These are phyloP conservation scores for Heliconius hortense DNA, from an alignment of 2,888 invertebrate genomes.

Conservation along the genomic window DNA sequence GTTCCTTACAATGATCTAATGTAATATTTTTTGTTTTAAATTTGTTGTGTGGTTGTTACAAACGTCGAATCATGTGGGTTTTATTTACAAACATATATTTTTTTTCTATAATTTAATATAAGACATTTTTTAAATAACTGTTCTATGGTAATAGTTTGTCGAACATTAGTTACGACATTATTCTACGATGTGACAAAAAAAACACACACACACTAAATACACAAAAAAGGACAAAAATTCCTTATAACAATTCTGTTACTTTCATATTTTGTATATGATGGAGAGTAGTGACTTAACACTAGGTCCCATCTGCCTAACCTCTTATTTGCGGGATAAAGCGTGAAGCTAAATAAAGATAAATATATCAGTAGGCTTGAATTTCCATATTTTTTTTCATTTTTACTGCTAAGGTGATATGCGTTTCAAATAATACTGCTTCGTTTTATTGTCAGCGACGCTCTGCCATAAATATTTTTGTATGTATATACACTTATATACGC, in stretches of 20 bases:
- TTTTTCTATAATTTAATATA: not conserved
- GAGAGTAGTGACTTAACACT: not conserved
- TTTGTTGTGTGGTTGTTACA: not conserved
- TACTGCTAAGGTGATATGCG: slow-evolving; percentile 28
- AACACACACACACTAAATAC: not conserved
- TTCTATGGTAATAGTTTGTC: not conserved
- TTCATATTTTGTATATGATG: not conserved
- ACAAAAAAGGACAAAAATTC: not conserved
- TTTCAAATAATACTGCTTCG: slow-evolving; percentile 42
- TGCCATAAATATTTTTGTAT: slow-evolving; percentile 6
- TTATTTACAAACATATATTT: not conserved
- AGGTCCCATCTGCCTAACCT: not conserved
- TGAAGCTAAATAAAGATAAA: not conserved
- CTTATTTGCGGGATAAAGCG: not conserved
- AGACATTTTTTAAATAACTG: not conserved
- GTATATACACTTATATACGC: not conserved
- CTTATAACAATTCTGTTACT: too few relatives aligned
- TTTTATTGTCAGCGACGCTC: slow-evolving; percentile 46
- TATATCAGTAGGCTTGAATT: not conserved
- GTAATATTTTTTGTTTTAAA: not conserved
- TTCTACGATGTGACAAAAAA: not conserved
- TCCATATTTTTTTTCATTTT: not conserved
- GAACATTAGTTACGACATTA: not conserved
- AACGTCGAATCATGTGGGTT: not conserved
- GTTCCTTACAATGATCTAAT: not conserved